Base-by-base conservation (phyloP, 1,140 invertebrate genomes). In the Drosophila bocqueti region DNA sequence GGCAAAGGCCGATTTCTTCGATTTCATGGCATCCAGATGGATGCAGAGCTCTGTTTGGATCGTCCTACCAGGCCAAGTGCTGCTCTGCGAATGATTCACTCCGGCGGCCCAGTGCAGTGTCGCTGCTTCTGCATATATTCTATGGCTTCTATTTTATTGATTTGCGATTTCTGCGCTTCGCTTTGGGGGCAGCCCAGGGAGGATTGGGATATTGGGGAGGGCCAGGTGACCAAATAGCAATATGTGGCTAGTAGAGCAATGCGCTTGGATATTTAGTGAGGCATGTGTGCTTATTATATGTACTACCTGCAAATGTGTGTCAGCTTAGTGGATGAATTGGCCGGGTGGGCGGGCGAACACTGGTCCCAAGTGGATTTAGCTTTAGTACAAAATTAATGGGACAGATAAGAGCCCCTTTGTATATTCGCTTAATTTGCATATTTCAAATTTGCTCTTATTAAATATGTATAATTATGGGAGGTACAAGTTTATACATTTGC, bases 101-200 rank as follows among this genome's bases (percentile, higher is more conserved):
- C 55, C n/a, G 29, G 55, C 38, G 46, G 40, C 31, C 47, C 46
- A 69, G 62, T 72, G 62, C 16, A 46, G 40, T n/a, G 65, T 38
- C 42, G 31, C 61, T 34, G 40, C 49, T 71, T 54, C 42, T 60
- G 47, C 71, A 63, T 57, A 40, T 40, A 66, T 89, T 89, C 64
- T 90, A 90, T 73, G 85, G 85, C 66, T 89, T 89, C 85, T 4
- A 50, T 81, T 84, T 81, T 90, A 89, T 89, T 63, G 85, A 89
- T 90, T 89, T 90, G 59, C 81, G 43, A 68, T 69, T 78, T 64
- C 43, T 26, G 58, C 38, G 67, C 36, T 59, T 10, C 45, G 55
- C 42, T 72, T 67, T 43, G 47, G 13, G 54, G 54, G 21, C 54
- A n/a, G 8, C 18, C 15, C 50, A 43, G 24, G 55, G 45, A 34